Evolutionary conservation across 92 coral and sea anemone species (phyloP).

Genomic region (Desmophyllum pertusum): DNA sequence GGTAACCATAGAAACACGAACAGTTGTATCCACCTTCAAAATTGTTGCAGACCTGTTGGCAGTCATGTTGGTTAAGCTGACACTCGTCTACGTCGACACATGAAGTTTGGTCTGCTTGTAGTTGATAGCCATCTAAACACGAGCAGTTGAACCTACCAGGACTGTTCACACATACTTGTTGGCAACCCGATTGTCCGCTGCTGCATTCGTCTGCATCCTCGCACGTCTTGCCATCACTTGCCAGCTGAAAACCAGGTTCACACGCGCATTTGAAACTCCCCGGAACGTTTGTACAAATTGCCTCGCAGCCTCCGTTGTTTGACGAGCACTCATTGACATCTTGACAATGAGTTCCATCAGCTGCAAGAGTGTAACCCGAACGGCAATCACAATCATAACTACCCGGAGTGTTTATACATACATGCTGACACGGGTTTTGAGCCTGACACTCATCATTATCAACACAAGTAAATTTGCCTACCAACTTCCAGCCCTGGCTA

Average conservation of each 20-base stretch:
- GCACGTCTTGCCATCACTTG: conserved; percentile 53
- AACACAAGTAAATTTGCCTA: conserved; percentile 53
- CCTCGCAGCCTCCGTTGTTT: conserved; percentile 62
- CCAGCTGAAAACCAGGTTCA: conserved; percentile 54
- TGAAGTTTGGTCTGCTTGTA: conserved; percentile 50
- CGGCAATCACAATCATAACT: conserved; percentile 67
- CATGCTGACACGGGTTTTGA: conserved; percentile 68
- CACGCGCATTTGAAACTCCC: conserved; percentile 73
- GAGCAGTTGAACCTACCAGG: conserved; percentile 62
- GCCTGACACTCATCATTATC: conserved; percentile 87
- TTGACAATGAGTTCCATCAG: conserved; percentile 49
- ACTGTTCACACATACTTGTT: conserved; percentile 52
- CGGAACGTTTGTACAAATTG: conserved; percentile 58
- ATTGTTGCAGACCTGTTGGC: conserved; percentile 57
- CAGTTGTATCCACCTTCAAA: conserved; percentile 57
- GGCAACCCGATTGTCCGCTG: conserved; percentile 40
- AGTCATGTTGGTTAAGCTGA: conserved; percentile 28
- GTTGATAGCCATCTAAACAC: conserved; percentile 63
- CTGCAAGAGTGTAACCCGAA: conserved; percentile 49
- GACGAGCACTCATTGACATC: conserved; percentile 70
- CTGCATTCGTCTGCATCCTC: conserved; percentile 61
- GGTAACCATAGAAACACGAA: conserved; percentile 61
- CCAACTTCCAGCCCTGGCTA: conserved; percentile 52
- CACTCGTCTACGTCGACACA: conserved; percentile 68
- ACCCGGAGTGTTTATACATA: conserved; percentile 67